Evolutionary conservation across 1,140 invertebrate genomes (phyloP), one percentile per base, ranked within the genome.

Genomic region (Cryptotermes secundus): DNA sequence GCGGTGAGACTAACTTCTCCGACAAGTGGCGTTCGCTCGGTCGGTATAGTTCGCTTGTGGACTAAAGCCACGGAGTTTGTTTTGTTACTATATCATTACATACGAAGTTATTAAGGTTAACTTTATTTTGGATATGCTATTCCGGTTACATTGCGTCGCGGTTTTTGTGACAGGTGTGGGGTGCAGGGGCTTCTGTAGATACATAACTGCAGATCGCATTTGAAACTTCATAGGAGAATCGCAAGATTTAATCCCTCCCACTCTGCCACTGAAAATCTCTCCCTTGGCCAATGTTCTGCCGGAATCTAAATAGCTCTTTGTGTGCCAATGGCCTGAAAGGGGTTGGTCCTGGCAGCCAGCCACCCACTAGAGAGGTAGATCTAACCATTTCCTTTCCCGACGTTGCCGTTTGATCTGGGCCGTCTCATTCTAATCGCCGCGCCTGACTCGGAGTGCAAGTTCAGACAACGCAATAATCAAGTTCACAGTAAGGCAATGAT

Each of bases 291-390:
- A 83, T 83, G 83, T 72, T 83, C 83, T 65, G 36, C 22, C 59
- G 34, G 83, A 83, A 72, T 83, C 83, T 79, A 83, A 83, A 83
- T 83, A 26, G 83, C 36, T 26, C 83, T 45, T 79, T 83, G 49
- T 83, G 83, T 83, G 83, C 83, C 83, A 83, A 83, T 83, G 53
- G 83, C 38, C 38, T 59, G 59, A 83, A 83, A 79, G 53, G 83
- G 83, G 83, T 83, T 38, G 83, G 34, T 83, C 83, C 83, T 72
- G 59, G 59, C 59, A 72, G 59, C n/a, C 26, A 72, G 59, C 59
- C 59, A 72, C 59, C n/a, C 59, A 72, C 26, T 72, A 31, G 26
- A 72, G 59, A 72, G 59, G 59, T 72, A 72, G 26, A 72, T 72
- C 59, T 59, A 24, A 59, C 53, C 31, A 26, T 72, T 72, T 72